Evolutionary conservation across 2,888 invertebrate genomes (phyloP), one percentile per base, ranked within the genome.

Genomic region (Eubasilissa splendida): DNA sequence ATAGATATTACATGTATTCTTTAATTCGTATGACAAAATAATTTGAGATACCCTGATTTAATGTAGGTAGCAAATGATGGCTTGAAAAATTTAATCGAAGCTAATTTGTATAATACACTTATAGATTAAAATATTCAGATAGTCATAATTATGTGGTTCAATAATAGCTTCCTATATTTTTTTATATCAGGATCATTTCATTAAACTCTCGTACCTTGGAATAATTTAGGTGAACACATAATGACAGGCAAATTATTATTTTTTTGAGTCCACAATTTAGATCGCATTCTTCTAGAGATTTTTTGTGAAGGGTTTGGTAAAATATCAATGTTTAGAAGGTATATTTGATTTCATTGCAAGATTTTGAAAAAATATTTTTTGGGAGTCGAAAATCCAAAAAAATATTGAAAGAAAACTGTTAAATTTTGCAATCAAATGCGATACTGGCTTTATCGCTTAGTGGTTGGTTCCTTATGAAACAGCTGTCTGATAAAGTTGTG

Each of bases 111-210:
- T 75, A 60, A 60, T 75, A 50, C 52, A 75, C 50, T 58, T 42
- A 75, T 12, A 63, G 76, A 76, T 79, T 56, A 79, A 74, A 74
- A 65, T 74, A 79, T 79, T 79, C 66, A 73, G 79, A 73, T 74
- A 63, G 65, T 63, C 31, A 63, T 63, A 76, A 76, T 76, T 76
- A 76, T 50, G 76, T 76, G 50, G 76, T 53, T 63, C 76, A 59
- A 76, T 76, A 76, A 76, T 63, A 50, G 50, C 53, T 63, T 63
- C 70, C 53, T 70, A 70, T 14, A n/a, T 70, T 70, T 70, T 70
- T 70, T 10, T 70, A n/a, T 54, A 54, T 31, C 5, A 8, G 22
- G 14, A 68, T 4, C 68, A 14, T 66, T 66, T 68, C 12, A 63
- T 63, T 22, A 70, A 31, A 52, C 4, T 53, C 11, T 53, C 53